Evolutionary conservation across 2,888 invertebrate species (phyloP), one percentile per base, ranked within the genome.

Genomic region (Lasius platythorax): DNA sequence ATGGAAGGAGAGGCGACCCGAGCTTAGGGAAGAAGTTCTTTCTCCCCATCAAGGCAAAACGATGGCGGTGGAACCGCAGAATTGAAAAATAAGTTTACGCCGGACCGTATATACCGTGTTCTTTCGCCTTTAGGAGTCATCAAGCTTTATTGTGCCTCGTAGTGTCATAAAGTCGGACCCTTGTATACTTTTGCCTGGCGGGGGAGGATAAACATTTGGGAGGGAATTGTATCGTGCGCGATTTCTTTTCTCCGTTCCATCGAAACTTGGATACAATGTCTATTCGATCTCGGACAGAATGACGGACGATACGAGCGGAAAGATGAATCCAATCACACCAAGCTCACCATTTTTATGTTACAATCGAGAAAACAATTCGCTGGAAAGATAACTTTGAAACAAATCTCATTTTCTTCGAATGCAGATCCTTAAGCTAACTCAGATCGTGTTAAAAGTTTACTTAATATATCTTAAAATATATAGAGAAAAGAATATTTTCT

Each of bases 11-110:
- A 28, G 56, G 28, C 30, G 30, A 79, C n/a, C 37, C 53, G 43
- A 78, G 40, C 1, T 23, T 23, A 5, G 63, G 18, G 2, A 15
- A 37, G 37, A n/a, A 82, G 50, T 75, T 64, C 30, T 40, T 64
- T 28, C 30, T n/a, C n/a, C 64, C 11, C 56, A 40, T 64, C 64
- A 11, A 6, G 18, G 11, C 53, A 30, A 58, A 70, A 70, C 50
- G 76, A 58, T 50, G 43, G 46, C 18, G 30, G 28, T 30, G 30
- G 53, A n/a, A 33, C 40, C 56, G 70, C 67, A 67, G 87, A 91
- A 91, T 91, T 90, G 91, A 89, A 88, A 91, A 91, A 88, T 87
- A 90, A 91, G 86, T 90, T 90, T 88, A 87, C 82, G 75, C 53
- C 84, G 63, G 63, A 76, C 61, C 73, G 63, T 79, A 84, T 56